Percentiles rank a stretch among this genome's conserved stretches.
Conservation (phyloP, 2,888 invertebrate genomes). For the Tolmerus cingulatus region DNA sequence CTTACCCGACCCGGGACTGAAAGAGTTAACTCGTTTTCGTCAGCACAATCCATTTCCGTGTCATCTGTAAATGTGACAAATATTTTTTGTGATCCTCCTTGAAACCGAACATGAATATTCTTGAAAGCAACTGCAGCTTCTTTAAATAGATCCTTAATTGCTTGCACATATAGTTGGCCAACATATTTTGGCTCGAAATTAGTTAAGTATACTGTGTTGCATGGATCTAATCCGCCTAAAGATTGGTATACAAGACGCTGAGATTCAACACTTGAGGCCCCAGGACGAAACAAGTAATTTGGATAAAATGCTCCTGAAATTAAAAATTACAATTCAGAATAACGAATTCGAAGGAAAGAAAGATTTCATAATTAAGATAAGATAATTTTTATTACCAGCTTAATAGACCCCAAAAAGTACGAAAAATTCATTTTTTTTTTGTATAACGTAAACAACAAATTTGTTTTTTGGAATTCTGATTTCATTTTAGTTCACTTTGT, state of each 20-base stretch:
- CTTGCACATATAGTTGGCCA: conserved; percentile 72
- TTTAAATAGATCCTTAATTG: conserved; percentile 69
- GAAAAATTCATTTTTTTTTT: no score
- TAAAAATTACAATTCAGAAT: not conserved
- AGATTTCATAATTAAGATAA: no score
- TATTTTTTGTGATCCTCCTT: conserved; percentile 68
- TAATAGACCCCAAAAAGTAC: no score
- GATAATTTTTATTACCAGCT: no score
- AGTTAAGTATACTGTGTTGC: conserved; percentile 74
- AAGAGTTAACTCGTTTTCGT: conserved; percentile 56
- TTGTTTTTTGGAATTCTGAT: no score
- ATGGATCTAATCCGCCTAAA: conserved; percentile 79
- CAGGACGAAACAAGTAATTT: conserved; percentile 77
- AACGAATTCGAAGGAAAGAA: no score
- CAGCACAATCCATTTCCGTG: conserved; percentile 53
- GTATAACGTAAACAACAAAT: no score
- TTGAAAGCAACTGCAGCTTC: conserved; percentile 61
- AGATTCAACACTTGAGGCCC: conserved; percentile 66
- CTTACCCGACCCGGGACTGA: conserved; percentile 70
- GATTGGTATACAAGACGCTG: conserved; percentile 73
- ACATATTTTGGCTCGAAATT: conserved; percentile 73
- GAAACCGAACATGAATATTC: conserved; percentile 61
- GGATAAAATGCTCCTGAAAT: conserved; percentile 81
- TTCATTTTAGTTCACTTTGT: no score
- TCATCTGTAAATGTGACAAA: conserved; percentile 72